Conservation (phyloP, 2,113 vertebrate species). For the Struthio camelus region DNA sequence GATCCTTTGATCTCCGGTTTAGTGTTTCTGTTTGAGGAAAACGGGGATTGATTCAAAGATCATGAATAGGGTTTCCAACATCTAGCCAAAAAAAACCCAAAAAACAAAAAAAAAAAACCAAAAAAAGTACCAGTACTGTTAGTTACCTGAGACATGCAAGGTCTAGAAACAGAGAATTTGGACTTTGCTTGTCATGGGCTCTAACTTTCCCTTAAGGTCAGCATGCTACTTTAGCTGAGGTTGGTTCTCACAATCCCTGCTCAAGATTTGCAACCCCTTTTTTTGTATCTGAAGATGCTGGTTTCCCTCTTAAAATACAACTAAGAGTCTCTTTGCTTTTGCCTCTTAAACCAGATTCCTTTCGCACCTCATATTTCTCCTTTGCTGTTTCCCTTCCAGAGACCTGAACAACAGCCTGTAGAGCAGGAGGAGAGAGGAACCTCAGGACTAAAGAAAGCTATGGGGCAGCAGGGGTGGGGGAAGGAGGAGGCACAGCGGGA, state of each 20-base stretch:
- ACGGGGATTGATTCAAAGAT: not conserved
- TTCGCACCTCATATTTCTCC: slow-evolving; percentile 18
- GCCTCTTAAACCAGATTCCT: not conserved
- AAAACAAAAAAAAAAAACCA: not conserved
- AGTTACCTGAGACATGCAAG: slow-evolving; percentile 17
- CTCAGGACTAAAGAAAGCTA: not conserved
- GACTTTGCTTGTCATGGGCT: slow-evolving; percentile 19
- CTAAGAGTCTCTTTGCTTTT: not conserved
- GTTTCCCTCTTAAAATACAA: slow-evolving; percentile 4
- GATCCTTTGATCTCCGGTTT: slow-evolving; percentile 49
- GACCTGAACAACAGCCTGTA: not conserved
- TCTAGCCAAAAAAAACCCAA: not conserved
- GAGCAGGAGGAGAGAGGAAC: slow-evolving; percentile 1
- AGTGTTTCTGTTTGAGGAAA: slow-evolving; percentile 4
- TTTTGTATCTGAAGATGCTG: slow-evolving; percentile 12
- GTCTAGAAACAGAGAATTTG: slow-evolving; percentile 20
- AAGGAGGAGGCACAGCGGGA: slow-evolving; percentile 30
- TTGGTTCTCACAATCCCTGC: not conserved
- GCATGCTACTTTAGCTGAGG: not conserved
- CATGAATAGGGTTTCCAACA: not conserved
- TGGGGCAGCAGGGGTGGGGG: not conserved
- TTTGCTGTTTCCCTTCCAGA: not conserved
- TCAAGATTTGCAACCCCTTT: slow-evolving; percentile 13
- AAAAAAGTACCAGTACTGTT: not conserved
- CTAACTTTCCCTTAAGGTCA: slow-evolving; percentile 52